Percentiles rank a stretch among this genome's conserved stretches.
Evolutionary conservation across 2,888 invertebrate species (phyloP).

Genomic region (Drosophila incognita): DNA sequence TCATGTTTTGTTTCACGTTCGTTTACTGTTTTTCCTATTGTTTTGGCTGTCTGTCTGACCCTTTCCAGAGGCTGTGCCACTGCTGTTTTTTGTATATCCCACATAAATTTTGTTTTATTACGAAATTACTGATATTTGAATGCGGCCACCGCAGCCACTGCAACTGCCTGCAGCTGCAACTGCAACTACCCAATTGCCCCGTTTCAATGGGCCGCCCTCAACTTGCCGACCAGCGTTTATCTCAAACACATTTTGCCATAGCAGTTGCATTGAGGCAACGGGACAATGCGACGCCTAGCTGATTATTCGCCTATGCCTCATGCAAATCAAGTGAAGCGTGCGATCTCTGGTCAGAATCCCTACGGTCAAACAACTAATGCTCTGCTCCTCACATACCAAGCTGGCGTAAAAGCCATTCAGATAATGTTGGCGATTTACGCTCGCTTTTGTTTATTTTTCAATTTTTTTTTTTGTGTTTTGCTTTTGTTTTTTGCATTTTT

Average conservation of each 20-base stretch:
- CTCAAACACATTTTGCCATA: slow-evolving; percentile 18
- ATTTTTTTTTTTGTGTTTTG: slow-evolving; percentile 14
- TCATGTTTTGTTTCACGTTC: slow-evolving; percentile 43
- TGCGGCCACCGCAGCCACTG: slow-evolving; percentile 14
- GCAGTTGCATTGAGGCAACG: slow-evolving; percentile 11
- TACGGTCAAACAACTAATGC: slow-evolving; percentile 27
- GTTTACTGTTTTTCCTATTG: slow-evolving; percentile 34
- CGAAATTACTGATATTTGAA: slow-evolving; percentile 68
- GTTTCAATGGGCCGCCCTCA: slow-evolving; percentile 17
- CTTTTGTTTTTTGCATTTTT: slow-evolving; percentile 24
- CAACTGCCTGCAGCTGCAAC: background rate
- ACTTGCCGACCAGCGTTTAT: slow-evolving; percentile 64
- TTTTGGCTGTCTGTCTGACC: slow-evolving; percentile 71
- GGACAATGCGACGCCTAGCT: slow-evolving; percentile 36
- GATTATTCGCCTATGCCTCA: slow-evolving; percentile 20
- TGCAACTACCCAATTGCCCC: background rate
- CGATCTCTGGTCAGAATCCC: background rate
- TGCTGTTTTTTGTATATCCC: slow-evolving; percentile 43
- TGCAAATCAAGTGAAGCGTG: slow-evolving; percentile 2
- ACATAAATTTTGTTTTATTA: slow-evolving; percentile 74
- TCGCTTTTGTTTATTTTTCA: slow-evolving; percentile 21
- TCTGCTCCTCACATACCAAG: slow-evolving; percentile 15
- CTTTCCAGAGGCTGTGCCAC: slow-evolving; percentile 50
- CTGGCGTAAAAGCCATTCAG: slow-evolving; percentile 22
- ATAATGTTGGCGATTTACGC: slow-evolving; percentile 41